Evolutionary conservation across 2,888 invertebrate species (phyloP).

Genomic region (Pardosa pseudoannulata): DNA sequence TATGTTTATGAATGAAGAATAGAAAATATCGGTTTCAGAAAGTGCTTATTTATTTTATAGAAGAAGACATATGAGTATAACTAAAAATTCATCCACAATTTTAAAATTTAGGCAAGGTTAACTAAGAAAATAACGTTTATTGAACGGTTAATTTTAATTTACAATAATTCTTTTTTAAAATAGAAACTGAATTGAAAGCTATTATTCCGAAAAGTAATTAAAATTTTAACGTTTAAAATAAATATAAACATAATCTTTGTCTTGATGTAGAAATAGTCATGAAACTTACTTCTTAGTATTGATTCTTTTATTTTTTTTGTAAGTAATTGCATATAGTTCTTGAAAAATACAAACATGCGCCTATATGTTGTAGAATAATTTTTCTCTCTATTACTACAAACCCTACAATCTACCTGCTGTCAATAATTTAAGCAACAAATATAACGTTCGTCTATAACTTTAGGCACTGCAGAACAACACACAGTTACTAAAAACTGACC

Average conservation of each 20-base stretch:
- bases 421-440: background rate
- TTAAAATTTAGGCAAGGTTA: no score
- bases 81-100: no score
- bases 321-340: background rate
- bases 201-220: no score
- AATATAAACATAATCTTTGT: no score
- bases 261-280: slow-evolving; percentile 62
- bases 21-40: no score
- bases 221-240: background rate
- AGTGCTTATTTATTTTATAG: no score
- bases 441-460: background rate
- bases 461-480: background rate
- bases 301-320: background rate
- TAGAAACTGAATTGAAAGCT: no score
- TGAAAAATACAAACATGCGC: background rate
- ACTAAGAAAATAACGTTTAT: no score
- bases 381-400: background rate
- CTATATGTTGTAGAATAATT: background rate
- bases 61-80: no score
- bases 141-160: no score
- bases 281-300: slow-evolving; percentile 55
- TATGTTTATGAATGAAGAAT: no score
- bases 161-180: no score
- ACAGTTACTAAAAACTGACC: background rate
- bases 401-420: background rate